A percentile compares a stretch with the other conserved stretches of the same genome.
phyloP scores from a whole-genome alignment of 2,888 invertebrate species.

The Drepana falcataria region DNA sequence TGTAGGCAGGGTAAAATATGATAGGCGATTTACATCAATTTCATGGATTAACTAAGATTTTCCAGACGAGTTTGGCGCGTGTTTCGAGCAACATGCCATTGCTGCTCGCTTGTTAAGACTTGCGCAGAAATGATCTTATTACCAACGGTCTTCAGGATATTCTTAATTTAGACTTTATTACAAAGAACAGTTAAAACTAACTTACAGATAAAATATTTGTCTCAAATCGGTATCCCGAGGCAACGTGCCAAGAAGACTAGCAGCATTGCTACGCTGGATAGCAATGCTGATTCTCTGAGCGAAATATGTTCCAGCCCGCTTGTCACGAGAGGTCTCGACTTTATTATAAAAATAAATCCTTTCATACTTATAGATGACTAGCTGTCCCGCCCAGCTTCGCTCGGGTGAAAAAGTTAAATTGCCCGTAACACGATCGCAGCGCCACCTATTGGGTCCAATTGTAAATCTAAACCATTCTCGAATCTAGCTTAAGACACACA shows the following conservation, averaged over 20 bases:
- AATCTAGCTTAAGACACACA: too few relatives aligned
- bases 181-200: background rate
- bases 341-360: background rate
- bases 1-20: slow-evolving; percentile 7
- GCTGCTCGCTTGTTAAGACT: background rate
- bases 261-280: too few relatives aligned
- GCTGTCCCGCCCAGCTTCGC: too few relatives aligned
- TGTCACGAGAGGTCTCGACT: background rate
- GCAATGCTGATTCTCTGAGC: too few relatives aligned
- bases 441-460: too few relatives aligned
- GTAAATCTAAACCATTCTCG: too few relatives aligned
- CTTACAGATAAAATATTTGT: background rate
- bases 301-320: too few relatives aligned
- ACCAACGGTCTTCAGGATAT: background rate
- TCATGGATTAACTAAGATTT: slow-evolving; percentile 1
- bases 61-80: background rate
- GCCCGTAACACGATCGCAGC: too few relatives aligned
- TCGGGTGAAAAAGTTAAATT: too few relatives aligned
- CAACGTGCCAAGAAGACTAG: too few relatives aligned
- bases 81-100: background rate
- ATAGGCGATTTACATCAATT: background rate
- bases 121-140: background rate
- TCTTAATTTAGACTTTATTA: background rate
- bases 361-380: background rate
- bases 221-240: too few relatives aligned